A percentile compares a stretch with the other conserved stretches of the same genome.
phyloP scores from a whole-genome alignment of 30 jellyfish, hydroid and myxozoan species.

The Sanderia malayensis region DNA sequence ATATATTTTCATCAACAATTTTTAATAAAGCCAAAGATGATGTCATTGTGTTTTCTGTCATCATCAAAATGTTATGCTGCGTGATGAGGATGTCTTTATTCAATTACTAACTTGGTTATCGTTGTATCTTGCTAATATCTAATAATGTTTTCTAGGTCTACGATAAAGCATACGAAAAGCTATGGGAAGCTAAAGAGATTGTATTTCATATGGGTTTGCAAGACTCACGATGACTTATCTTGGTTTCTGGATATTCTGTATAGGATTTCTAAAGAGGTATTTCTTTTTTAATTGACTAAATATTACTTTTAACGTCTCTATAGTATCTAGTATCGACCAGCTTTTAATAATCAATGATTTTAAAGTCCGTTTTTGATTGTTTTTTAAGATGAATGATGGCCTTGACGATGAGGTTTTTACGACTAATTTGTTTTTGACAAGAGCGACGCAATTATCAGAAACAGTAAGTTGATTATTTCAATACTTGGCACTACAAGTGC shows the following conservation, averaged over 20 bases:
- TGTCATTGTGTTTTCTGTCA: no score
- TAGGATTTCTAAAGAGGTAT: constrained; percentile 45
- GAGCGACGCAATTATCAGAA: constrained; percentile 20
- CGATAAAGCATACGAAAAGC: constrained; percentile 24
- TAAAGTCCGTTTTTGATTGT: neutral
- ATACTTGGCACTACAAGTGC: no score
- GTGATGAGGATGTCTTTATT: no score
- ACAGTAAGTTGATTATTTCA: constrained; percentile 23
- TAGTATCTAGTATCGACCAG: neutral
- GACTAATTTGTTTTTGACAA: constrained; percentile 20
- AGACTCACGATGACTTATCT: constrained; percentile 60
- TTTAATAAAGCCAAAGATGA: no score
- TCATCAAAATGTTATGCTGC: no score
- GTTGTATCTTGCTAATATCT: neutral
- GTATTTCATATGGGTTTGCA: constrained; percentile 84
- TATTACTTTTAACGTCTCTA: neutral
- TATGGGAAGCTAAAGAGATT: constrained; percentile 69
- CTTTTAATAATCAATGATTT: neutral
- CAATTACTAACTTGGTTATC: no score
- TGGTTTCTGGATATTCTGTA: constrained; percentile 77
- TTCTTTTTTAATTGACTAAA: neutral
- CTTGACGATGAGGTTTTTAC: constrained; percentile 11
- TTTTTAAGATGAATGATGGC: constrained; percentile 10
- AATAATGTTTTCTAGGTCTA: constrained; percentile 20
- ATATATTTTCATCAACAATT: no score